Evolutionary conservation across 2,797 vertebrate genomes (phyloP).

Genomic region (Sphenopsis melanotis): DNA sequence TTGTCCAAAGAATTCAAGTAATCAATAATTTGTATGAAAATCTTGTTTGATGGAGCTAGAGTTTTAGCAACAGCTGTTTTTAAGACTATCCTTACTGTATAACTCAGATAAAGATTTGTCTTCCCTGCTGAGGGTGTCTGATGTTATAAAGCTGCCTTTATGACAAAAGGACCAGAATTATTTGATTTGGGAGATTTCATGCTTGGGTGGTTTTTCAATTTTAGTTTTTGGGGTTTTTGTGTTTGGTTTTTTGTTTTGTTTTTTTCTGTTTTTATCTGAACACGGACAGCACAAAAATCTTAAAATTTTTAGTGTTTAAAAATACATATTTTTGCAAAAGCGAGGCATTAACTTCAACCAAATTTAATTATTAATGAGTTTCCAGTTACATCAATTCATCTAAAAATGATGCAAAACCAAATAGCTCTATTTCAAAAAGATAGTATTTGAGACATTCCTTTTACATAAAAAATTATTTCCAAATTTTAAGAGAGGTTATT

Average conservation of each 20-base stretch:
- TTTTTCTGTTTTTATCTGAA: not conserved
- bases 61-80: not conserved
- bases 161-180: not conserved
- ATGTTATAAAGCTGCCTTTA: not conserved
- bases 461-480: not conserved
- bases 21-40: not conserved
- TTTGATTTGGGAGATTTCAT: not conserved
- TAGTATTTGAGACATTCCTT: not conserved
- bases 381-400: not conserved
- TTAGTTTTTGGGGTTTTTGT: not conserved
- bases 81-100: not conserved
- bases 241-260: not conserved
- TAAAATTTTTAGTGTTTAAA: not conserved
- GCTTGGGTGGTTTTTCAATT: fast-evolving
- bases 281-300: not conserved
- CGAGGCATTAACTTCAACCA: not conserved
- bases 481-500: not conserved
- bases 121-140: not conserved
- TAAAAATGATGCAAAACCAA: not conserved
- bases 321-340: not conserved
- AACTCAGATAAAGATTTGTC: not conserved
- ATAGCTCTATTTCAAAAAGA: not conserved
- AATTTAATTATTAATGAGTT: not conserved
- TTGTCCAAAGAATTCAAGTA: not conserved
- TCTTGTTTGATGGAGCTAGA: not conserved